Percentiles rank a stretch among this genome's conserved stretches.
These are phyloP conservation scores for Pangasius djambal DNA, from an alignment of 2,797 vertebrate species.

Conservation along the genomic window DNA sequence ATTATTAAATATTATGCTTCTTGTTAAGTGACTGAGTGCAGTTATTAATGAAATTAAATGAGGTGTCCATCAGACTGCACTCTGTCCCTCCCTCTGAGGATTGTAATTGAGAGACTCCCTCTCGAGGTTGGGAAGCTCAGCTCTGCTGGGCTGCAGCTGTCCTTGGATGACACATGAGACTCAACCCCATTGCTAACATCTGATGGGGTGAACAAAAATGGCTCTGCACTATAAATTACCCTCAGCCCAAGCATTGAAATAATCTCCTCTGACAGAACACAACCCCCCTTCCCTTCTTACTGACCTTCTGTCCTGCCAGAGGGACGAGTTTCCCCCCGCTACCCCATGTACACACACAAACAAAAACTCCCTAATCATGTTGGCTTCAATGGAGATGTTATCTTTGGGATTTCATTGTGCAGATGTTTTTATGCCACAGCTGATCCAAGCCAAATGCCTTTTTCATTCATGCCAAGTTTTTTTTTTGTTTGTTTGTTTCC, in stretches of 20 bases:
- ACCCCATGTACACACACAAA: neutral
- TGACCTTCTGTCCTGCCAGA: conserved; percentile 28
- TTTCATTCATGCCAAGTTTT: neutral
- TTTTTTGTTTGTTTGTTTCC: conserved; percentile 4
- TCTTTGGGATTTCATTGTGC: neutral
- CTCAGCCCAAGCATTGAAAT: conserved; percentile 57
- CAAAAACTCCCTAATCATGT: neutral
- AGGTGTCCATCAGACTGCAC: neutral
- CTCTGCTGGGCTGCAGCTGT: conserved; percentile 71
- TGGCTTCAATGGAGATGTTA: neutral
- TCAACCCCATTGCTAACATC: conserved; percentile 67
- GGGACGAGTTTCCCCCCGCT: conserved; percentile 1
- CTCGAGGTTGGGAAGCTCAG: conserved; percentile 35
- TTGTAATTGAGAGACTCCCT: conserved; percentile 27
- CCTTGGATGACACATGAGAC: conserved; percentile 70
- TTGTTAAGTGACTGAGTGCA: neutral
- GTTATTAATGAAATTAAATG: neutral
- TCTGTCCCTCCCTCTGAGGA: conserved; percentile 10
- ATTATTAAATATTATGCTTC: neutral
- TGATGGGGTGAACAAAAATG: conserved; percentile 58
- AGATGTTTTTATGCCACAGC: conserved; percentile 1
- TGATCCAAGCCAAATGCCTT: neutral
- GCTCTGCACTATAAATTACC: conserved; percentile 64
- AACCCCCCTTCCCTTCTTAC: neutral
- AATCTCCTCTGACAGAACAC: conserved; percentile 50